These are phyloP conservation scores for Ernsta delagoae DNA, from an alignment of 2,888 invertebrate genomes.

Conservation along the genomic window DNA sequence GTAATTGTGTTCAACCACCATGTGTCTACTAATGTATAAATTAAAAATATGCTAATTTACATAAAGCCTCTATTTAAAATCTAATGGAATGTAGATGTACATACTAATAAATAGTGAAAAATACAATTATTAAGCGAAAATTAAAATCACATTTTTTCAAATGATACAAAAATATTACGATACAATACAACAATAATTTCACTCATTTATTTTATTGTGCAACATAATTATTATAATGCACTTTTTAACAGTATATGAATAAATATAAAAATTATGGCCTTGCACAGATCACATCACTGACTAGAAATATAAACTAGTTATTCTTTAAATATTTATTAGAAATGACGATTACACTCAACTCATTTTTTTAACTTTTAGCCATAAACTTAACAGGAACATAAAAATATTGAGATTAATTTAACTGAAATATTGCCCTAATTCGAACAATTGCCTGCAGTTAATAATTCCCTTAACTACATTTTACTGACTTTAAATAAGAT, in stretches of 20 bases:
- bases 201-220: not conserved
- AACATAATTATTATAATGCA: not conserved
- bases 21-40: conserved; percentile 17
- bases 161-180: not conserved
- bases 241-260: not conserved
- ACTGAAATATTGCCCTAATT: no score
- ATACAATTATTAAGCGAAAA: not conserved
- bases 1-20: conserved; percentile 24
- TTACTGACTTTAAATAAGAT: no score
- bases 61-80: conserved; percentile 3
- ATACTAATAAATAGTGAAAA: not conserved
- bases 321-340: not conserved
- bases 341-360: not conserved
- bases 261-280: conserved; percentile 21
- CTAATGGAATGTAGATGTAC: conserved; percentile 27
- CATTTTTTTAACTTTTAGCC: no score
- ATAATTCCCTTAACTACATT: no score
- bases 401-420: not conserved
- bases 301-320: conserved; percentile 21
- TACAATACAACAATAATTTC: not conserved
- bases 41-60: conserved; percentile 14
- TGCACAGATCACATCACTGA: conserved; percentile 28
- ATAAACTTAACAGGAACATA: not conserved
- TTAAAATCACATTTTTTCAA: not conserved
- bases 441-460: no score